Conservation (phyloP, 1,140 invertebrate genomes). For the Achatina immaculata region DNA sequence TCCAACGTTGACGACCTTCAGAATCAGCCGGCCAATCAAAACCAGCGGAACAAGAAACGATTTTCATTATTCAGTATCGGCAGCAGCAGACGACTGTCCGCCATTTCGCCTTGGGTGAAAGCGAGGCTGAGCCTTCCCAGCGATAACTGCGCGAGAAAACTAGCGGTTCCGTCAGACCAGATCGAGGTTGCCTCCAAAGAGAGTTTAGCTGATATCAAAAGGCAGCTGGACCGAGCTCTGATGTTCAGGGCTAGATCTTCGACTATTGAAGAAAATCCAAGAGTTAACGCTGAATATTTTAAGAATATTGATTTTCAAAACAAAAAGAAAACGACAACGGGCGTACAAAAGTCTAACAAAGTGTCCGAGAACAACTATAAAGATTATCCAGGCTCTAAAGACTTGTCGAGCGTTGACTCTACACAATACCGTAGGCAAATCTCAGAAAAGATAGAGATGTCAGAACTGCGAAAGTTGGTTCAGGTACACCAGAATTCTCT, state of each 20-base stretch:
- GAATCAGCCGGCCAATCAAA: background rate
- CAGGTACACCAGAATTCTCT: no score
- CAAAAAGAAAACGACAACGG: no score
- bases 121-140: slow-evolving; percentile 35
- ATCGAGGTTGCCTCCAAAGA: background rate
- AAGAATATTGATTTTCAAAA: no score
- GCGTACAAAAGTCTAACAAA: no score
- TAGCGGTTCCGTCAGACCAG: background rate
- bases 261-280: background rate
- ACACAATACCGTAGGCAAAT: no score
- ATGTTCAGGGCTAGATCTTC: background rate
- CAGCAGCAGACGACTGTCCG: slow-evolving; percentile 20
- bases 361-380: no score
- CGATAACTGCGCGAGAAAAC: background rate
- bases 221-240: slow-evolving; percentile 4
- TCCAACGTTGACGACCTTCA: slow-evolving; percentile 30
- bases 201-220: slow-evolving; percentile 26
- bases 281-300: no score
- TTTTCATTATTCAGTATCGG: slow-evolving; percentile 34
- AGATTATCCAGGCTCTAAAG: no score
- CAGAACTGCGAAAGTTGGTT: no score
- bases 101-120: slow-evolving; percentile 26
- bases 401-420: no score
- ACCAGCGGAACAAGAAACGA: background rate
- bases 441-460: no score